Evolutionary conservation across 2,113 vertebrate genomes (phyloP).

Genomic region (Silurus meridionalis): DNA sequence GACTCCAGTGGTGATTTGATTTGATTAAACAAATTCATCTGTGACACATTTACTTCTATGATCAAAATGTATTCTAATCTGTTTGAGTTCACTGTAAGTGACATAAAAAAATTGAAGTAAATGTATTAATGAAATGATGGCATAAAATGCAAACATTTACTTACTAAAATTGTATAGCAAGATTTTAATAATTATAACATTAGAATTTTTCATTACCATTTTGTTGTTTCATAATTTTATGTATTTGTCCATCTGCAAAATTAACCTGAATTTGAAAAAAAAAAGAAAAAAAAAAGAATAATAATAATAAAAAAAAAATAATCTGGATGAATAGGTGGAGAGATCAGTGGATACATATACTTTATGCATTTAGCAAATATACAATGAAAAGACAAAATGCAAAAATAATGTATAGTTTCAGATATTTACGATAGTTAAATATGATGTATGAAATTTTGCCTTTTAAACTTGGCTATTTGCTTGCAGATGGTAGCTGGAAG

Average conservation of each 20-base stretch:
- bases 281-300: neutral
- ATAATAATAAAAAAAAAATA: neutral
- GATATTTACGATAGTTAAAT: too few species aligned
- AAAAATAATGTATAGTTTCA: too few species aligned
- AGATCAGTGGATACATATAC: too few species aligned
- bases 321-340: too few species aligned
- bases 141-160: neutral
- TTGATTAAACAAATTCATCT: conserved; percentile 19
- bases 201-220: conserved; percentile 41
- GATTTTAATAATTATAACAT: neutral
- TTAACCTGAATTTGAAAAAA: conserved; percentile 34
- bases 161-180: neutral
- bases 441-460: too few species aligned
- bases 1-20: conserved; percentile 30
- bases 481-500: too few species aligned
- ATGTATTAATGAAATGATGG: too few species aligned
- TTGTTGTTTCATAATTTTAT: conserved; percentile 51
- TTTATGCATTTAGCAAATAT: too few species aligned
- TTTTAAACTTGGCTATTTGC: too few species aligned
- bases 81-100: neutral
- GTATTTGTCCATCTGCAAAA: conserved; percentile 29
- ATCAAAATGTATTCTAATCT: neutral
- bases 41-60: conserved; percentile 47
- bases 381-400: too few species aligned
- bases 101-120: neutral